A percentile compares a stretch with the other conserved stretches of the same genome.
Conservation (phyloP, 1,140 invertebrate species). For the Saccostrea glomerata region DNA sequence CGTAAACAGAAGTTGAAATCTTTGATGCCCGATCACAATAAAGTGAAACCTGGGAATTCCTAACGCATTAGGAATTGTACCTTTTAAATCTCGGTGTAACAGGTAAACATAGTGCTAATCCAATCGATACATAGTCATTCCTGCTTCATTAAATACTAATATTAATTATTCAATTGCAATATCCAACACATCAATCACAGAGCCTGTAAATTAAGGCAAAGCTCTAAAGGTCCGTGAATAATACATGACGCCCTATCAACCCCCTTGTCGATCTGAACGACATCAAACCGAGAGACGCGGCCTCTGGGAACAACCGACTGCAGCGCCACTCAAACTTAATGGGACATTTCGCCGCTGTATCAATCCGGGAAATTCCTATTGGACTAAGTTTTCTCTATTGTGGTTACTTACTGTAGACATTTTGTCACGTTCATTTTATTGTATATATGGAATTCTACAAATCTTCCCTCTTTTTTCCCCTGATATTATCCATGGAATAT, state of each 20-base stretch:
- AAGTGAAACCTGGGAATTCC: neutral
- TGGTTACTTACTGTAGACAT: neutral
- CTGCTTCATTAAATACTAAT: conserved; percentile 30
- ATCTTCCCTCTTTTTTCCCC: neutral
- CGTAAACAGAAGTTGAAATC: neutral
- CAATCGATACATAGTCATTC: neutral
- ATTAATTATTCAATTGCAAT: conserved; percentile 21
- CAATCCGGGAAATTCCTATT: conserved; percentile 2
- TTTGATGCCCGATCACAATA: neutral
- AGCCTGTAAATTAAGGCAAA: conserved; percentile 21
- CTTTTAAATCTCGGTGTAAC: conserved; percentile 15
- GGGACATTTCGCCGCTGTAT: neutral
- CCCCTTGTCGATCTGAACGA: conserved; percentile 17
- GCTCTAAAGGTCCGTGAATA: conserved; percentile 6
- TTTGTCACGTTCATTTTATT: neutral
- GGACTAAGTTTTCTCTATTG: neutral
- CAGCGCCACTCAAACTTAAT: neutral
- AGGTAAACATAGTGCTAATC: neutral
- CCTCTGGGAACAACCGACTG: neutral
- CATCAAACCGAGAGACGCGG: neutral
- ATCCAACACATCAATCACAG: conserved; percentile 24
- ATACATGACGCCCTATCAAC: neutral
- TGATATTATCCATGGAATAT: neutral
- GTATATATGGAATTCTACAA: neutral
- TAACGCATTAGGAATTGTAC: neutral